Conservation (phyloP, 2,113 vertebrate genomes). For the Pontoporia blainvillei region DNA sequence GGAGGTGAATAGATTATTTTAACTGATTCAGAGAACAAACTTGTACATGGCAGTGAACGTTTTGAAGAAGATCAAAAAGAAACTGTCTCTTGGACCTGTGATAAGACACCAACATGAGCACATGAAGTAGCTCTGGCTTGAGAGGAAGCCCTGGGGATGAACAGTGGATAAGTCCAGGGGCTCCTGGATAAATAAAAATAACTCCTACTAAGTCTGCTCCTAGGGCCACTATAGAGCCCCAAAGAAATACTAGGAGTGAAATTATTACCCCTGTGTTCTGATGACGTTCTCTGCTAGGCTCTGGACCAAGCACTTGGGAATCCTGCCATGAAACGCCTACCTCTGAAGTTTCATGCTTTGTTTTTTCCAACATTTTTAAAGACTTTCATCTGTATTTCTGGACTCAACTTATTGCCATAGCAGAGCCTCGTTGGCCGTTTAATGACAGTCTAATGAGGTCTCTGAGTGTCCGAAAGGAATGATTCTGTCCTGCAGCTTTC, state of each 20-base stretch:
- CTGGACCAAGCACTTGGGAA: background rate
- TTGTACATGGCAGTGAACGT: accelerated
- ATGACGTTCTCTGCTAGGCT: background rate
- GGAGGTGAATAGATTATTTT: background rate
- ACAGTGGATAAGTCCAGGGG: background rate
- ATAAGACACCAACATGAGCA: background rate
- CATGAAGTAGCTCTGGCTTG: background rate
- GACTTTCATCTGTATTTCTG: background rate
- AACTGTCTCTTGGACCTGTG: background rate
- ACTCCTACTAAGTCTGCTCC: background rate
- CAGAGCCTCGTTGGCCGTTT: background rate
- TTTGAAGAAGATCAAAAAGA: background rate
- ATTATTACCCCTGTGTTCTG: background rate
- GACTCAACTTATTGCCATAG: background rate
- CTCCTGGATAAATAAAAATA: background rate
- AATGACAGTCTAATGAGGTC: constrained; percentile 1
- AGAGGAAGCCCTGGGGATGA: background rate
- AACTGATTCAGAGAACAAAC: background rate
- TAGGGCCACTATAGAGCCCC: background rate
- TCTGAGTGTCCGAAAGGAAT: background rate
- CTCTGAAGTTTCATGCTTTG: background rate
- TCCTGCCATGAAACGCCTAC: background rate
- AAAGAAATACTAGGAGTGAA: background rate
- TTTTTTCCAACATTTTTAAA: background rate
- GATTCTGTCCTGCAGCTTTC: background rate